Evolutionary conservation across 23 tunicate species (phyloP).

Genomic region (Styela clava): DNA sequence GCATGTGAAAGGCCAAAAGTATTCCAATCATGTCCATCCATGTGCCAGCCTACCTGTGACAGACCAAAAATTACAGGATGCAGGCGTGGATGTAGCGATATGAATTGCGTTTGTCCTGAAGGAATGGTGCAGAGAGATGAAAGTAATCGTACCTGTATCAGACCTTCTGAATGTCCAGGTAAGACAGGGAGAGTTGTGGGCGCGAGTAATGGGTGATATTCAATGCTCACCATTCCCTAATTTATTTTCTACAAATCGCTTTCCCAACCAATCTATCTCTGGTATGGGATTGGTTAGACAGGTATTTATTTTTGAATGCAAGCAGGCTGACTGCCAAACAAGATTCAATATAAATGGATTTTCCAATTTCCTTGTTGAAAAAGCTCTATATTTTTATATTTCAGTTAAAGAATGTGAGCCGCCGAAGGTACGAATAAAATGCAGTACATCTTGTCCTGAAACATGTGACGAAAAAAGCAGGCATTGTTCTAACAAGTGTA

Average conservation of each 20-base stretch:
- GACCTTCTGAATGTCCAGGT: slow-evolving; percentile 20
- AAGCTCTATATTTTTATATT: too few relatives aligned
- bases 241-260: too few relatives aligned
- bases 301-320: too few relatives aligned
- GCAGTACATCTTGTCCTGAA: neutral
- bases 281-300: too few relatives aligned
- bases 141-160: neutral
- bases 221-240: too few relatives aligned
- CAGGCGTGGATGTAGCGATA: slow-evolving; percentile 10
- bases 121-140: slow-evolving; percentile 25
- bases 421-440: neutral
- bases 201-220: too few relatives aligned
- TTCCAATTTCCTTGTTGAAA: too few relatives aligned
- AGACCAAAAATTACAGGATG: neutral
- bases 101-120: slow-evolving; percentile 6
- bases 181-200: too few relatives aligned
- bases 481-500: neutral
- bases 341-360: too few relatives aligned
- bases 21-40: neutral
- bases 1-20: neutral
- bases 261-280: too few relatives aligned
- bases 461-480: neutral
- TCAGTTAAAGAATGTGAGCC: too few relatives aligned
- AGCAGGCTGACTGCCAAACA: too few relatives aligned
- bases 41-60: slow-evolving; percentile 23